A percentile compares a stretch with the other conserved stretches of the same genome.
These are phyloP conservation scores for Drosophila orosa DNA, from an alignment of 1,140 invertebrate genomes.

Conservation along the genomic window DNA sequence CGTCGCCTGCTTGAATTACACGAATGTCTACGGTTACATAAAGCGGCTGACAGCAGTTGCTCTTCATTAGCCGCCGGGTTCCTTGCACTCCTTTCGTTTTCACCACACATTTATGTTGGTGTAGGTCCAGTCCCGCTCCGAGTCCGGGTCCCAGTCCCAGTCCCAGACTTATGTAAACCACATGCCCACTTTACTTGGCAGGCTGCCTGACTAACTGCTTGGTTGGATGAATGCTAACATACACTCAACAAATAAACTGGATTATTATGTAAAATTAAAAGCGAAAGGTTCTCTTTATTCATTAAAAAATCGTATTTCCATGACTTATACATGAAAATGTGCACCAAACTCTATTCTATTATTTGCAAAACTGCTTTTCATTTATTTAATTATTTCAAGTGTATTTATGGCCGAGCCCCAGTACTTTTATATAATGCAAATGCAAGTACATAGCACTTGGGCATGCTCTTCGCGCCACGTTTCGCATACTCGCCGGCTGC, in stretches of 20 bases:
- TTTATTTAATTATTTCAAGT: not conserved
- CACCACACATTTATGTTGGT: slow-evolving; percentile 40
- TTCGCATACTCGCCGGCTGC: slow-evolving; percentile 58
- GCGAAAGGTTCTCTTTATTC: too few species aligned
- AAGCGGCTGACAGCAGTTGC: slow-evolving; percentile 48
- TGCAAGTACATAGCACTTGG: slow-evolving; percentile 55
- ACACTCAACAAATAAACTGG: not conserved
- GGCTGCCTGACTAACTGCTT: slow-evolving; percentile 32
- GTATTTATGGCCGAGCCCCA: slow-evolving; percentile 7
- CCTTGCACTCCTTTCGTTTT: slow-evolving; percentile 64
- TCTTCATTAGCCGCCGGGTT: slow-evolving; percentile 54
- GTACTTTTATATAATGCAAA: slow-evolving; percentile 72
- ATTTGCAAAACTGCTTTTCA: not conserved
- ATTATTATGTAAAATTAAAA: too few species aligned
- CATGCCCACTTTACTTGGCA: slow-evolving; percentile 59
- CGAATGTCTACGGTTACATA: slow-evolving; percentile 51
- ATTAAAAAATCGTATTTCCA: too few species aligned
- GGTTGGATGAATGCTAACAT: slow-evolving; percentile 2
- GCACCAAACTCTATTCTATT: not conserved
- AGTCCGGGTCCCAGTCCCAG: slow-evolving; percentile 65
- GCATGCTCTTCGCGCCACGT: slow-evolving; percentile 62
- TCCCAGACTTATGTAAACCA: slow-evolving; percentile 55
- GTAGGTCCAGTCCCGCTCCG: slow-evolving; percentile 32
- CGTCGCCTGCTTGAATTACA: slow-evolving; percentile 47
- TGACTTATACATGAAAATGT: too few species aligned